Conservation (phyloP, 1,140 invertebrate species). For the Macrocentrus cingulum region DNA sequence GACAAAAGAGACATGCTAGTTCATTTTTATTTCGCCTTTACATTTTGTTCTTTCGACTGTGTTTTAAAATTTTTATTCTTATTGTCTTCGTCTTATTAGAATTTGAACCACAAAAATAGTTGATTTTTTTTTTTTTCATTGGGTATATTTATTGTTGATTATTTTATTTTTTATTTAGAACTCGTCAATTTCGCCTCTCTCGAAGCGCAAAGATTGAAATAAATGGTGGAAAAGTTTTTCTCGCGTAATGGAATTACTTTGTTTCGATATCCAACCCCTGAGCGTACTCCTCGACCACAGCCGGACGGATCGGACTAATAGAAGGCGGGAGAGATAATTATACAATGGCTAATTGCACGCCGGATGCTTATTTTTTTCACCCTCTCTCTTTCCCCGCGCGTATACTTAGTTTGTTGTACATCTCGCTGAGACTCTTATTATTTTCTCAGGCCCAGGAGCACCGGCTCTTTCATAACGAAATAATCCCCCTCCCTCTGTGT, state of each 20-base stretch:
- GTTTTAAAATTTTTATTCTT: conserved; percentile 6
- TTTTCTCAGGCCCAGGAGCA: conserved; percentile 6
- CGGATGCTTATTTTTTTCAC: conserved; percentile 28
- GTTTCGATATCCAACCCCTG: conserved; percentile 32
- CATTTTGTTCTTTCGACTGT: conserved; percentile 12
- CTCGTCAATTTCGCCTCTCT: neutral
- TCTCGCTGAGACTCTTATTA: conserved; percentile 20
- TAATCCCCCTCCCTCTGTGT: conserved; percentile 25
- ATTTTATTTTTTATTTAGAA: neutral
- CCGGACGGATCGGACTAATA: conserved; percentile 34
- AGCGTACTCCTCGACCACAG: conserved; percentile 25
- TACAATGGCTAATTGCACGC: conserved; percentile 43
- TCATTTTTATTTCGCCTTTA: conserved; percentile 18
- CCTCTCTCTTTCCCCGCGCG: conserved; percentile 1
- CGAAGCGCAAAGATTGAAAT: conserved; percentile 29
- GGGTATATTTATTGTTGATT: too few relatives aligned
- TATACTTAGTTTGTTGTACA: conserved; percentile 21
- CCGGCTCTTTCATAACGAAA: conserved; percentile 27
- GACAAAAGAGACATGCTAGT: conserved; percentile 28
- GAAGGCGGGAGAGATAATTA: conserved; percentile 38
- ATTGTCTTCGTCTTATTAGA: conserved; percentile 19
- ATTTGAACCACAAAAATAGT: neutral
- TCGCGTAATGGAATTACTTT: conserved; percentile 38
- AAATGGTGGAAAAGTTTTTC: conserved; percentile 35
- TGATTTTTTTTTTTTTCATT: too few relatives aligned